Evolutionary conservation across 37 sponge, comb jelly and placozoan genomes (phyloP), one percentile per base, ranked within the genome.

Genomic region (Halisarca cf. caerulea): DNA sequence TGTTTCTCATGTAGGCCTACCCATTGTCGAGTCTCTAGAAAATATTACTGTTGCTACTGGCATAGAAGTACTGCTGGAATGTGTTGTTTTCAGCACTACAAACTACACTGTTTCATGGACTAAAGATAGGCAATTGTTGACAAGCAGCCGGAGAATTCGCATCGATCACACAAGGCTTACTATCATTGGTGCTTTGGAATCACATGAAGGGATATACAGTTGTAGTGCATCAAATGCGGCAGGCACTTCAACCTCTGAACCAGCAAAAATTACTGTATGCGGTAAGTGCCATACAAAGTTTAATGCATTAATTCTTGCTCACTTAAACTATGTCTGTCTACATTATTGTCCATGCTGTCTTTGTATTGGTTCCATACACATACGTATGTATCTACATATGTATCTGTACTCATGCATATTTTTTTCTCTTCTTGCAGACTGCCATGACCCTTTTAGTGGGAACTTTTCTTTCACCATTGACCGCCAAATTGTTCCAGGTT

Each of bases 101-200:
- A 74, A 74, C 77, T 74, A 9, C 45, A 74, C 77, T 41, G 21
- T 74, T 1, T 23, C 9, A n/a, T 74, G 77, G 77, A 43, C 45
- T 17, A 17, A 40, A 40, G 42, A 74, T 74, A 44, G 77, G 23
- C n/a, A 0, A 9, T 2, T 25, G 25, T 15, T 74, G 24, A 37
- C 21, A 6, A 24, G 18, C 24, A 8, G 44, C 25, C 2, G 25
- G 23, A 40, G 24, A 3, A 41, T 41, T 44, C 23, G 18, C 15
- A 37, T 37, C 24, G 42, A 3, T 14, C n/a, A 25, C 25, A n/a
- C 32, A 1, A 6, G 23, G 23, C 45, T 74, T 2, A 74, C 77
- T 2, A 74, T 74, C 7, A n/a, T 17, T 7, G 25, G 45, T 2
- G 45, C 24, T 15, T 24, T 40, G 25, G 24, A 40, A 23, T 3